Base-by-base conservation (phyloP, 2,888 invertebrate species). In the Pseudococcus longispinus region DNA sequence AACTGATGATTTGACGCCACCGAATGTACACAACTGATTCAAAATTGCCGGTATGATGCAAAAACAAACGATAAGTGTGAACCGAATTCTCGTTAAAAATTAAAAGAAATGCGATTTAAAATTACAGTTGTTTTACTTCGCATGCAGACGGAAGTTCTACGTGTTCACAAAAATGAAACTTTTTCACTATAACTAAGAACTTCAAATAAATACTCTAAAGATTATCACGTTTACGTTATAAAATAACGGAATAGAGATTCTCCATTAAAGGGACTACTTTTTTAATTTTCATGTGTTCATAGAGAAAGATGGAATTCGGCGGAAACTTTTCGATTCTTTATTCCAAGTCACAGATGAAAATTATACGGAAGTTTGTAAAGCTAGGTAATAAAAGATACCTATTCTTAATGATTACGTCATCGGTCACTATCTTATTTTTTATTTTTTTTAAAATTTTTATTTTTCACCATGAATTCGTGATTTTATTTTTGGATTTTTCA, bases 221-320 rank as follows among this genome's bases (percentile, higher is more conserved):
- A 42, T 80, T 80, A 80, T 80, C 42, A 80, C 77, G 77, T 80
- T 80, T 80, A 80, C 77, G 77, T 80, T 80, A 80, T 23, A 42
- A 80, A 42, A 23, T 80, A 80, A 80, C 77, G 77, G 77, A 80
- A 80, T 80, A 13, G n/a, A 20, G 18, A 23, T 60, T 60, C 60
- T 60, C 60, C 42, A 80, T 80, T 80, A 80, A 11, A 80, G 77
- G 77, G 77, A 80, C 77, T 80, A 80, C 77, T 80, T 80, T 80
- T 23, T 80, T 80, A 42, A 80, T 37, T 77, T 80, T 80, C 77
- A 80, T 80, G 77, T 80, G 77, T 80, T 80, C 77, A 42, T 80
- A 42, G 37, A 42, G 42, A 80, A 80, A 80, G 20, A 80, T 80
- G 77, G 77, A 80, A 80, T 70, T 80, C 77, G 77, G 77, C 77